Evolutionary conservation across 2,797 vertebrate genomes (phyloP).

Genomic region (Coranthus polyacanthus): DNA sequence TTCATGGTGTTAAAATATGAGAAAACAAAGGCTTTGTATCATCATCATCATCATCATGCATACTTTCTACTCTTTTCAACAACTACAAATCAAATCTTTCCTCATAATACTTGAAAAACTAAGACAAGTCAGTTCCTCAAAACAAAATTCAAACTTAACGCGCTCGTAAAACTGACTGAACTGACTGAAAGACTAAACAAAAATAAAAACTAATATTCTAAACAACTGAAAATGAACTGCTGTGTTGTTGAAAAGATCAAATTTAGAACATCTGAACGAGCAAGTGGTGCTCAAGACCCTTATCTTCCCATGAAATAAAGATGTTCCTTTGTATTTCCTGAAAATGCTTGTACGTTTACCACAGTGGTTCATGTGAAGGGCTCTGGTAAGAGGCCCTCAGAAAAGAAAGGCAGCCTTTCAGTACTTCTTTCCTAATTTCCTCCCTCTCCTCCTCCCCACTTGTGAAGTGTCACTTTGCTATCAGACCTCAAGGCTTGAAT

Average conservation of each 20-base stretch:
- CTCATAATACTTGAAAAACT: too few relatives aligned
- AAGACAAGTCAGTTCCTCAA: too few relatives aligned
- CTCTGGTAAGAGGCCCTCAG: conserved; percentile 55
- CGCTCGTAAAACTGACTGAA: too few relatives aligned
- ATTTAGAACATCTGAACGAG: conserved; percentile 14
- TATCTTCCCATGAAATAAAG: conserved; percentile 56
- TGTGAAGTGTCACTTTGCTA: conserved; percentile 78
- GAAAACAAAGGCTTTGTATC: too few relatives aligned
- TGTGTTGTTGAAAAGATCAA: conserved; percentile 3
- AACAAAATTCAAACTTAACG: too few relatives aligned
- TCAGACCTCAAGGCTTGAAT: conserved; percentile 67
- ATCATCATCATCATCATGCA: too few relatives aligned
- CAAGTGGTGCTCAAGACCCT: conserved; percentile 47
- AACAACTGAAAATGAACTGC: background rate
- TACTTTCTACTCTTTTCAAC: too few relatives aligned
- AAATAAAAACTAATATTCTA: too few relatives aligned
- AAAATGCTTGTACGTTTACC: conserved; percentile 37
- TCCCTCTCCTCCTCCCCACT: conserved; percentile 63
- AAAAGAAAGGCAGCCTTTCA: conserved; percentile 78
- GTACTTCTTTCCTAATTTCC: conserved; percentile 50
- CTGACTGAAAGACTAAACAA: too few relatives aligned
- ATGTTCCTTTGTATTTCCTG: conserved; percentile 68
- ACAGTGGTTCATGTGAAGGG: conserved; percentile 52
- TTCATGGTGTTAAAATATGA: too few relatives aligned
- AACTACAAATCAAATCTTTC: too few relatives aligned